Evolutionary conservation across 2,113 vertebrate species (phyloP).

Genomic region (Potamarius usumacintae): DNA sequence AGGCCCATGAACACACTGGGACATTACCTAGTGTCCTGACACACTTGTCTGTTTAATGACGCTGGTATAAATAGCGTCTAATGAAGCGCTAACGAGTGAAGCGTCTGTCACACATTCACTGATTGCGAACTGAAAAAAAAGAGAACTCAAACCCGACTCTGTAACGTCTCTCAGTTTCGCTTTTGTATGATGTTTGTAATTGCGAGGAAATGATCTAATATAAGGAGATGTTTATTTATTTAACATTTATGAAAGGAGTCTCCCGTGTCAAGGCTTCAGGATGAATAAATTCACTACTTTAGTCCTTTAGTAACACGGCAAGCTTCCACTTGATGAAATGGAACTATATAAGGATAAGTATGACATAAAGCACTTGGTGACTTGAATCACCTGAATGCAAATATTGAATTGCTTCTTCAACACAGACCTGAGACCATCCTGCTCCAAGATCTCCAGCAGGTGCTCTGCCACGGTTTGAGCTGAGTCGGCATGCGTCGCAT

Average conservation of each 20-base stretch:
- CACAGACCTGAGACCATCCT: background rate
- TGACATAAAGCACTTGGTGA: too few relatives aligned
- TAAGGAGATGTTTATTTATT: background rate
- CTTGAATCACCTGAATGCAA: background rate
- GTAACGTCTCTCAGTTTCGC: background rate
- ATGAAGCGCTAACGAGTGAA: background rate
- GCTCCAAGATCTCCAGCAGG: background rate
- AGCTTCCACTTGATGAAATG: background rate
- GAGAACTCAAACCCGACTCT: background rate
- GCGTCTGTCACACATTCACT: constrained; percentile 38
- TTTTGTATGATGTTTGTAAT: background rate
- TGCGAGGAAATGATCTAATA: too few relatives aligned
- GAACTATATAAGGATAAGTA: background rate
- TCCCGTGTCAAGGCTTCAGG: background rate
- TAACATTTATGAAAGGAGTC: background rate
- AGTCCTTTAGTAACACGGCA: background rate
- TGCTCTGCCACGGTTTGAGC: background rate
- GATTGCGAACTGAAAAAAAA: background rate
- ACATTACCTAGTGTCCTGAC: constrained; percentile 48
- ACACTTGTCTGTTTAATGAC: constrained; percentile 44
- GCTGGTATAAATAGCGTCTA: constrained; percentile 33
- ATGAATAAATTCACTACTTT: background rate
- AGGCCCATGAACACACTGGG: constrained; percentile 11
- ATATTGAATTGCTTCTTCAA: background rate
- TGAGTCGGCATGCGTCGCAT: constrained; percentile 10